Evolutionary conservation across 2,113 vertebrate species (phyloP), one percentile per base, ranked within the genome.

Genomic region (Reinhardtius hippoglossoides): DNA sequence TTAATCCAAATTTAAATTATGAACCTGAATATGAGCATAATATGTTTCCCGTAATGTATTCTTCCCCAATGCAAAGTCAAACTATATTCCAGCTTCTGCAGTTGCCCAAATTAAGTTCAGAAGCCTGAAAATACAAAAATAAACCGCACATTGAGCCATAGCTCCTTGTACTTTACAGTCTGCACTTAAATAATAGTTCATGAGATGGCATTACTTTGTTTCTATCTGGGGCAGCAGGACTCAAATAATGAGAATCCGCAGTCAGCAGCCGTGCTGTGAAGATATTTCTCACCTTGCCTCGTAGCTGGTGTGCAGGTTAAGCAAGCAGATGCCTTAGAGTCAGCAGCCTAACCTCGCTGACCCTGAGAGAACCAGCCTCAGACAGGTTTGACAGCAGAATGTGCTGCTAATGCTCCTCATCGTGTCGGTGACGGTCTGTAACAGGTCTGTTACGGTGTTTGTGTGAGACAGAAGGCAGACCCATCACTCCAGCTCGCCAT

Each of bases 331-430:
- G 52, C 66, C 40, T 46, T 1, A 46, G 54, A 72, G 67, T 66
- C 68, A 71, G 69, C 63, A 62, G 59, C 55, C 72, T 72, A 60
- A 88, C 80, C 67, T 63, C 37, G 2, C 40, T 70, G 73, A 71
- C 62, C 74, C 75, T 44, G 27, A 74, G 37, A 56, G 62, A 71
- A 62, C 18, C 24, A 0, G 21, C 50, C 40, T 68, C 67, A 58
- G 71, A 83, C 71, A 42, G 31, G 37, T 37, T 60, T 61, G 75
- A 60, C 82, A 87, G 84, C 14, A 54, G 50, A 54, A 54, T 54
- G 50, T 54, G 50, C n/a, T n/a, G 50, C 14, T 21, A 67, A 71
- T 13, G 3, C 48, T 21, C 14, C 78, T 74, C 66, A 48, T 81
- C 76, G 55, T 15, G 20, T 31, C 52, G 58, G 3, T 20, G 50